Evolutionary conservation across 1,140 invertebrate species (phyloP).

Genomic region (Propsilocerus akamusi): DNA sequence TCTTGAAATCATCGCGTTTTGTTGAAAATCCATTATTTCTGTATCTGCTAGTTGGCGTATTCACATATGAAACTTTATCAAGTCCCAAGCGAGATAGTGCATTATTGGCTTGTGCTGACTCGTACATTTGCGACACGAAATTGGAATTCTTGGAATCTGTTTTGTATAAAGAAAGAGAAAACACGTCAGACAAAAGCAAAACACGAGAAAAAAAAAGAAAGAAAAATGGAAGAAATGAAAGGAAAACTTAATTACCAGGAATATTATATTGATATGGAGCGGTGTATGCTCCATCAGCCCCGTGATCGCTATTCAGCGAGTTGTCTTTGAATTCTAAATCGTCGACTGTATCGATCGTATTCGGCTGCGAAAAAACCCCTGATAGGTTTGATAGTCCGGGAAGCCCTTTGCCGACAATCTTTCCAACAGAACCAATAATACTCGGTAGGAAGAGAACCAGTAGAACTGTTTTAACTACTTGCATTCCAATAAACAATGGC

Average conservation of each 20-base stretch:
- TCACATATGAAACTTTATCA: conserved; percentile 11
- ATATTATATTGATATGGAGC: neutral
- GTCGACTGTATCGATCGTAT: conserved; percentile 26
- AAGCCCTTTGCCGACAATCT: conserved; percentile 58
- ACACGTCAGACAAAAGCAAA: neutral
- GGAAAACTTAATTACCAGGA: neutral
- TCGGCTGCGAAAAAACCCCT: conserved; percentile 17
- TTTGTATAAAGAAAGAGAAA: conserved; percentile 6
- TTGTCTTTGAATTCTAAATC: conserved; percentile 40
- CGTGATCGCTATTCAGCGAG: conserved; percentile 4
- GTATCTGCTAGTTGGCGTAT: conserved; percentile 5
- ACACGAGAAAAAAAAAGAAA: neutral
- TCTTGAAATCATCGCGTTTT: conserved; percentile 30
- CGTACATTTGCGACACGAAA: conserved; percentile 15
- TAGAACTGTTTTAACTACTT: conserved; percentile 59
- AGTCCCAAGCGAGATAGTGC: conserved; percentile 11
- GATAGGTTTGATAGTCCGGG: conserved; percentile 13
- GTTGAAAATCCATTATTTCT: conserved; percentile 7
- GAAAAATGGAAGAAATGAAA: neutral
- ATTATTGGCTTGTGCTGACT: conserved; percentile 14
- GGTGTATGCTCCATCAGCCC: neutral
- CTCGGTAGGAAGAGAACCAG: conserved; percentile 65
- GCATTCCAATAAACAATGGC: conserved; percentile 53
- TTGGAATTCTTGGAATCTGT: conserved; percentile 18
- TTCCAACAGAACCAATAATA: conserved; percentile 59